phyloP scores from a whole-genome alignment of 2,797 vertebrate species.

The Neostethus bicornis region DNA sequence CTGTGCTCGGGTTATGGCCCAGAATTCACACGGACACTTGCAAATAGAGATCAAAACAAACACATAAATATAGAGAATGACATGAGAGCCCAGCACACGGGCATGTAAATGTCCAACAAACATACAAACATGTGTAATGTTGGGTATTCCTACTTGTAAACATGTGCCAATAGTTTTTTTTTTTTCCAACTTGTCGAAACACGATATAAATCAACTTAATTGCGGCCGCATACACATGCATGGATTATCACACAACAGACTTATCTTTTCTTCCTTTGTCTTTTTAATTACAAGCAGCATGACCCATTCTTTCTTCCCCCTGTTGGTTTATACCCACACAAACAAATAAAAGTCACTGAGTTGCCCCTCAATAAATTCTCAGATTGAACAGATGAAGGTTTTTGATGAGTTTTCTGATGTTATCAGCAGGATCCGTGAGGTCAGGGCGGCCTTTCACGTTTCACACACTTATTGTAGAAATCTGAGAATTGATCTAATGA shows the following conservation, averaged over 20 bases:
- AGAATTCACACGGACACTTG: slow-evolving; percentile 36
- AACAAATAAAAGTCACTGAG: slow-evolving; percentile 12
- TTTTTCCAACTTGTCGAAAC: slow-evolving; percentile 27
- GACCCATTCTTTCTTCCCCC: slow-evolving; percentile 6
- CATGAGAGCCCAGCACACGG: slow-evolving; percentile 1
- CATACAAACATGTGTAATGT: slow-evolving; percentile 28
- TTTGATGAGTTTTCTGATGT: slow-evolving; percentile 26
- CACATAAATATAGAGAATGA: slow-evolving; percentile 32
- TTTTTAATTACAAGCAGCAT: slow-evolving; percentile 26
- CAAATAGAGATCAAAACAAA: slow-evolving; percentile 52
- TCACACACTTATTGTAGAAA: slow-evolving; percentile 26
- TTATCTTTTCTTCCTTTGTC: slow-evolving; percentile 23
- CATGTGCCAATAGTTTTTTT: slow-evolving; percentile 20
- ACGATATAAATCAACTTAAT: slow-evolving; percentile 24
- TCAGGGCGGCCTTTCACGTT: slow-evolving; percentile 19
- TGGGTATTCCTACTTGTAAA: slow-evolving; percentile 17
- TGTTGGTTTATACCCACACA: slow-evolving; percentile 5
- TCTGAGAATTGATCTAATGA: slow-evolving; percentile 16
- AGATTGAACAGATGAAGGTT: slow-evolving; percentile 14
- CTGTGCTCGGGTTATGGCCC: slow-evolving; percentile 29
- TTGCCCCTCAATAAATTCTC: slow-evolving; percentile 7
- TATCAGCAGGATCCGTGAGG: slow-evolving; percentile 47
- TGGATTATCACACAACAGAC: slow-evolving; percentile 17
- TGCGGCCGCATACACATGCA: slow-evolving; percentile 30
- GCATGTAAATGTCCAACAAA: slow-evolving; percentile 37